These are phyloP conservation scores for Pleuronectes platessa DNA, from an alignment of 2,113 vertebrate species.

Conservation along the genomic window DNA sequence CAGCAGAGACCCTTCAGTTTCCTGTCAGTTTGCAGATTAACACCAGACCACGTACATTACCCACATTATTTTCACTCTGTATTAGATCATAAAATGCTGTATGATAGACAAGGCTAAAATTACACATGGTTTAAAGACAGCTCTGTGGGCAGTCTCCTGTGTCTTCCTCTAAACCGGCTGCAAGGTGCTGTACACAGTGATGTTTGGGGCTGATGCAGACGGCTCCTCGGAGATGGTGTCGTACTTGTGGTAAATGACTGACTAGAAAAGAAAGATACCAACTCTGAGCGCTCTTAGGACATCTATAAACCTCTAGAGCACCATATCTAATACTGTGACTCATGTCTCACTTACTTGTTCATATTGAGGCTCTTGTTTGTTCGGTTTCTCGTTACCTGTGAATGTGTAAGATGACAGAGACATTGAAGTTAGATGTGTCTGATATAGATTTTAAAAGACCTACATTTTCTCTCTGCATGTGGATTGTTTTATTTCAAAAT, in stretches of 20 bases:
- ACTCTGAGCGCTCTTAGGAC: neutral
- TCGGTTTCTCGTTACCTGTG: neutral
- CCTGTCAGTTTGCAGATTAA: too few species aligned
- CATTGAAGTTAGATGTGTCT: too few species aligned
- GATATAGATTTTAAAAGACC: too few species aligned
- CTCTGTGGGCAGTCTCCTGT: neutral
- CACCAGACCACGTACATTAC: too few species aligned
- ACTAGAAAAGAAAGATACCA: constrained; percentile 12
- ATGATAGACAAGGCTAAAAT: too few species aligned
- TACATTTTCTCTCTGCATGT: too few species aligned
- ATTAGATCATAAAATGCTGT: too few species aligned
- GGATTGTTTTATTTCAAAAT: too few species aligned
- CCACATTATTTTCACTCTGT: too few species aligned
- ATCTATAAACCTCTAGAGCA: neutral
- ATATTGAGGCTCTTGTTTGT: accelerated
- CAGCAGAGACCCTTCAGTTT: too few species aligned
- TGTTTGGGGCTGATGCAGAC: neutral
- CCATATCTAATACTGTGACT: neutral
- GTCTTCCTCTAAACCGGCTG: constrained; percentile 9
- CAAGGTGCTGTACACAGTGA: constrained; percentile 28
- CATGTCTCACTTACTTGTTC: constrained; percentile 15
- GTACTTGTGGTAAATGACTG: constrained; percentile 42
- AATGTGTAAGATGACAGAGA: too few species aligned
- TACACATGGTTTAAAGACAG: neutral
- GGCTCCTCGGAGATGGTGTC: constrained; percentile 25